Evolutionary conservation across 2,113 vertebrate genomes (phyloP), one percentile per base, ranked within the genome.

Genomic region (Corythaixoides concolor): DNA sequence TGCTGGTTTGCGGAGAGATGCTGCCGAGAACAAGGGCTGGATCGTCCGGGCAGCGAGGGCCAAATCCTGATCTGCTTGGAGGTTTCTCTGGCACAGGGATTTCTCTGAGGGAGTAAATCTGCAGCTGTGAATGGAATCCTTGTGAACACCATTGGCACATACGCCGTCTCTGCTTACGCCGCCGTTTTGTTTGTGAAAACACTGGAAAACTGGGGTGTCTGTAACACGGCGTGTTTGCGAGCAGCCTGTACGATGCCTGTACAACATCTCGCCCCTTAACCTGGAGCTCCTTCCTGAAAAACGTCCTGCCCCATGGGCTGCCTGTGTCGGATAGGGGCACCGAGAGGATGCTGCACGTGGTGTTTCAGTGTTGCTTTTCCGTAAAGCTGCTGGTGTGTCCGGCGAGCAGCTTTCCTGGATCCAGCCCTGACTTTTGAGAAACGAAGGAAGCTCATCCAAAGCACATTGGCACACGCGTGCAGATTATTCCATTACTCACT

Each of bases 401-500:
- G 10, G 88, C 24, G 41, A 97, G 97, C 93, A 94, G 96, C 86
- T 94, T 97, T 97, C 85, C 96, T 98, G 96, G 95, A 98, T 95
- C 85, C 90, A 95, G 77, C 93, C 74, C 83, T 97, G 96, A 94
- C 82, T 97, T 97, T 98, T 96, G 96, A 97, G 96, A 97, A 95
- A 87, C 41, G 92, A 93, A 93, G 95, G 94, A 96, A 96, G 94
- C 95, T 90, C 91, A 97, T 98, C 93, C 95, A 97, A 97, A 97
- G 95, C 94, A 94, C 93, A 91, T 95, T 97, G 98, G 97, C 97
- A 97, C 93, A 58, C 12, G 4, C 75, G 8, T 47, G 47, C 81
- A 85, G 96, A 96, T 97, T 97, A 97, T 98, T 97, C 97, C 97
- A 97, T 98, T 97, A 97, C 97, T 97, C 95, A 97, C 90, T 98